Evolutionary conservation across 2,113 vertebrate genomes (phyloP).

Genomic region (Psilopogon haemacephalus): DNA sequence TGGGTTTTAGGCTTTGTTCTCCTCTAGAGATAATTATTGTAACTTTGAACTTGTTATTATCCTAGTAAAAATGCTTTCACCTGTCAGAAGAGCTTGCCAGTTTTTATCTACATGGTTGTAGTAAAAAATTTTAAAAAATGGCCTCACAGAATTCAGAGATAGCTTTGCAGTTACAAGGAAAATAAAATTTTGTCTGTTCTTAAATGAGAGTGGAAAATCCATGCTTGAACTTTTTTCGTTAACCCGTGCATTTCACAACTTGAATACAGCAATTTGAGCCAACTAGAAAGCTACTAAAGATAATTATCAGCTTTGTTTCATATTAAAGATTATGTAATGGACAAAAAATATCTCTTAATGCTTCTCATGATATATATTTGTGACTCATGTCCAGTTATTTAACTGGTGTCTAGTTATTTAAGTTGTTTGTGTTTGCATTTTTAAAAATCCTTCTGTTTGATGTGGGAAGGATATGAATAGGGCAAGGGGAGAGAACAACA

Average conservation of each 20-base stretch:
- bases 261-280: not conserved
- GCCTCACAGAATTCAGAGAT: not conserved
- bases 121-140: not conserved
- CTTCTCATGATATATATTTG: not conserved
- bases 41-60: conserved; percentile 37
- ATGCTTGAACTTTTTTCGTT: not conserved
- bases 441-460: not conserved
- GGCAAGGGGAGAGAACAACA: not conserved
- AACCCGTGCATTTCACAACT: not conserved
- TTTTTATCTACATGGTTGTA: not conserved
- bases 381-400: not conserved
- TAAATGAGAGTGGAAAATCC: not conserved
- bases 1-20: not conserved
- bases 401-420: not conserved
- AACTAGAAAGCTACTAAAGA: not conserved
- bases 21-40: not conserved
- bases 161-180: not conserved
- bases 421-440: not conserved
- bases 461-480: not conserved
- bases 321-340: not conserved
- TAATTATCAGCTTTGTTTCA: not conserved
- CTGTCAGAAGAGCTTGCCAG: conserved; percentile 21
- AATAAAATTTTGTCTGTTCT: conserved; percentile 4
- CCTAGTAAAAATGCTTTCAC: conserved; percentile 13
- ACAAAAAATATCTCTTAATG: not conserved